phyloP scores from a whole-genome alignment of 1,140 invertebrate genomes.

The Leucophenga varia region DNA sequence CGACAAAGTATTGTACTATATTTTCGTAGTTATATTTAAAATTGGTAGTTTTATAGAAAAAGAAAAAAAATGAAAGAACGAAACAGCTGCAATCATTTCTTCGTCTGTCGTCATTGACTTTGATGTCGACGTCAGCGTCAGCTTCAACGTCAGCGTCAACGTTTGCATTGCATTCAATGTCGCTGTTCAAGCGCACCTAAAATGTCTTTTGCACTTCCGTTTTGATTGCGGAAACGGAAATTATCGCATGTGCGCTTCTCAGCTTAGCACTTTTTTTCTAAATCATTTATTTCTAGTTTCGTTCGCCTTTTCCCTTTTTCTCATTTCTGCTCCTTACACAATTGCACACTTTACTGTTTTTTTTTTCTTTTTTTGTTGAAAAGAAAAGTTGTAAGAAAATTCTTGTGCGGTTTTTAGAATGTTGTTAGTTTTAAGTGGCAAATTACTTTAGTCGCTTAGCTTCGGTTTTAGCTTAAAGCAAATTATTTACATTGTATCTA shows the following conservation, averaged over 20 bases:
- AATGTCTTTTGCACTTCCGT: constrained; percentile 19
- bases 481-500: too few relatives aligned
- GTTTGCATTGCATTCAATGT: constrained; percentile 7
- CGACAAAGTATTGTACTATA: too few relatives aligned
- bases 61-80: not conserved
- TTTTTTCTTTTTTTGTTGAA: not conserved
- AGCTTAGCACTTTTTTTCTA: not conserved
- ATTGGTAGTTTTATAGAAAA: too few relatives aligned
- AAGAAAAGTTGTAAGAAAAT: too few relatives aligned
- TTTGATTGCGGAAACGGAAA: constrained; percentile 42
- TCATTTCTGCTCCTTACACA: not conserved
- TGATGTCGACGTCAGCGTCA: constrained; percentile 15
- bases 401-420: too few relatives aligned
- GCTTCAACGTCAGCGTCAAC: not conserved
- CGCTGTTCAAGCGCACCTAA: constrained; percentile 4
- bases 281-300: not conserved
- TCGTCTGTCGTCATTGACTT: constrained; percentile 17
- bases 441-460: too few relatives aligned
- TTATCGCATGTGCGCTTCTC: constrained; percentile 21
- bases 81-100: too few relatives aligned
- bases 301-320: not conserved
- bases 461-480: too few relatives aligned
- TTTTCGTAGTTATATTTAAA: too few relatives aligned
- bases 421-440: too few relatives aligned
- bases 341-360: not conserved